These are phyloP conservation scores for Xenentodon cancila DNA, from an alignment of 2,797 vertebrate genomes.

Conservation along the genomic window DNA sequence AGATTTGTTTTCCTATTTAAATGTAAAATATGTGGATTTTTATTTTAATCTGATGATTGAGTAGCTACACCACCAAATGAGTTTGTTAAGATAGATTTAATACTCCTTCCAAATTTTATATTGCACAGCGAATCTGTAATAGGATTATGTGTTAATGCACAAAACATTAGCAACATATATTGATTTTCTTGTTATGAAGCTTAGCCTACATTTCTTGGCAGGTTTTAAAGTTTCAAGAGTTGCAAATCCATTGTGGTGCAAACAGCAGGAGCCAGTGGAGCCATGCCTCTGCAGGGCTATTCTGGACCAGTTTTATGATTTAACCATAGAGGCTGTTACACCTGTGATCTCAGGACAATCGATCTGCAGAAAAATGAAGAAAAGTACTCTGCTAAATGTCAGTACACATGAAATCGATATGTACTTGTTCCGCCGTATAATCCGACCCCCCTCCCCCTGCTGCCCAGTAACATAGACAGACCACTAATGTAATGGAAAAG, in stretches of 20 bases:
- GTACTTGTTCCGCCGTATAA: slow-evolving; percentile 48
- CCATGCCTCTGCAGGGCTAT: slow-evolving; percentile 3
- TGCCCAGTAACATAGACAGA: slow-evolving; percentile 16
- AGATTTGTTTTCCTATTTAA: slow-evolving; percentile 36
- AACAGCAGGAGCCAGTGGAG: slow-evolving; percentile 20
- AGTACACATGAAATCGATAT: slow-evolving; percentile 68
- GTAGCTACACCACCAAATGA: slow-evolving; percentile 1
- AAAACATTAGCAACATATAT: slow-evolving; percentile 6
- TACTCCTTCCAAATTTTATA: slow-evolving; percentile 3
- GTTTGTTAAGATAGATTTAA: neutral
- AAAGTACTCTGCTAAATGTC: slow-evolving; percentile 73
- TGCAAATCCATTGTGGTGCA: slow-evolving; percentile 22
- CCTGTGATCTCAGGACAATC: slow-evolving; percentile 40
- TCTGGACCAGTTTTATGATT: slow-evolving; percentile 23
- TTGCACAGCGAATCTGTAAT: slow-evolving; percentile 8
- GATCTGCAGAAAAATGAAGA: slow-evolving; percentile 61
- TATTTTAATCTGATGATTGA: slow-evolving; percentile 12
- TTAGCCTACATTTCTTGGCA: neutral
- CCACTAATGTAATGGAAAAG: slow-evolving; percentile 48
- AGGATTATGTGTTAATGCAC: slow-evolving; percentile 1
- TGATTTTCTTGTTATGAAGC: slow-evolving; percentile 9
- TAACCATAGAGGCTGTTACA: slow-evolving; percentile 31
- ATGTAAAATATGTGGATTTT: slow-evolving; percentile 29
- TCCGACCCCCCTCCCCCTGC: slow-evolving; percentile 21
- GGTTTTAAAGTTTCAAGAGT: slow-evolving; percentile 9